Conservation (phyloP, 2,113 vertebrate species). For the Chascanopsetta lugubris region DNA sequence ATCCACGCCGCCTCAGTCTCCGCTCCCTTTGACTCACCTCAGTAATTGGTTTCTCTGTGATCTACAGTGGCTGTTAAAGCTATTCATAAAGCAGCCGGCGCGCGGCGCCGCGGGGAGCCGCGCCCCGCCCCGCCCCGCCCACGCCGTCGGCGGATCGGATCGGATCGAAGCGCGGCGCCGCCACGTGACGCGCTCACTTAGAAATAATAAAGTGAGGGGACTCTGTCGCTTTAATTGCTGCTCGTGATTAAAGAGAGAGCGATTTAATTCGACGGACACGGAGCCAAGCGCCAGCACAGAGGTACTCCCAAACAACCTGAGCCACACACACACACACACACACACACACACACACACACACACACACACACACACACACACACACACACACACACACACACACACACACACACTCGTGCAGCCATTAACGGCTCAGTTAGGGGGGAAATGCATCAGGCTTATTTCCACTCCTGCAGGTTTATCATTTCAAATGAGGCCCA, state of each 20-base stretch:
- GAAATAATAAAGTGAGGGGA: constrained; percentile 43
- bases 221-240: constrained; percentile 34
- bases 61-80: constrained; percentile 64
- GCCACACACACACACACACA: neutral
- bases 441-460: constrained; percentile 1
- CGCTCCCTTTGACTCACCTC: constrained; percentile 66
- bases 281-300: constrained; percentile 19
- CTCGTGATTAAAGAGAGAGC: constrained; percentile 40
- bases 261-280: constrained; percentile 29
- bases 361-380: constrained; percentile 14
- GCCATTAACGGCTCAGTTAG: constrained; percentile 16
- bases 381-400: constrained; percentile 29
- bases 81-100: constrained; percentile 66
- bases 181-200: constrained; percentile 43
- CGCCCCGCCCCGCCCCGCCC: too few species aligned
- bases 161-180: constrained; percentile 29
- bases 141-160: too few species aligned
- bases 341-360: neutral
- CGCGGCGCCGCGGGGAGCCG: constrained; percentile 47
- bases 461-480: too few species aligned
- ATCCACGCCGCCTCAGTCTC: constrained; percentile 39
- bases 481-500: too few species aligned
- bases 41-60: constrained; percentile 72
- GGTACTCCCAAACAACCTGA: constrained; percentile 33
- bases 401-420: constrained; percentile 5